Conservation (phyloP, 1,140 invertebrate genomes). For the Sitobion miscanthi region DNA sequence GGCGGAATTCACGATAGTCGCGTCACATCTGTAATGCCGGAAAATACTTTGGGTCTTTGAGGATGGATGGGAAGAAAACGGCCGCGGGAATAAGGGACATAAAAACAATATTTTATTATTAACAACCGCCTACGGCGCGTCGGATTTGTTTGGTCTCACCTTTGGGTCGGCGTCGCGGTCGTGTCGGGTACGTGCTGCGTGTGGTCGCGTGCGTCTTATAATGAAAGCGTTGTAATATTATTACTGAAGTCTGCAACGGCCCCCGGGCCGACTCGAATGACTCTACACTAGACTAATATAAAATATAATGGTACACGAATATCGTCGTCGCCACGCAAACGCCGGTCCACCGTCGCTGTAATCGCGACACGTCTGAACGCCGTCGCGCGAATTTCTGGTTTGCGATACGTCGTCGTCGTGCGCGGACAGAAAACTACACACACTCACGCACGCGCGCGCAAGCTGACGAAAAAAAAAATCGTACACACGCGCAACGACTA, state of each 20-base stretch:
- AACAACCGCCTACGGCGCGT: background rate
- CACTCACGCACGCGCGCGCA: background rate
- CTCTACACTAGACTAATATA: background rate
- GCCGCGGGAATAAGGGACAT: no score
- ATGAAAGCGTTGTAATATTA: background rate
- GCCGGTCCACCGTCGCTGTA: no score
- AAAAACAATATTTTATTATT: background rate
- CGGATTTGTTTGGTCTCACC: constrained; percentile 4
- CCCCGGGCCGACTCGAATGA: no score
- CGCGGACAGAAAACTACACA: background rate
- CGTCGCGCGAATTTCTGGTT: background rate
- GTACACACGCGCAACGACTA: background rate
- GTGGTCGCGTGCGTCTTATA: background rate
- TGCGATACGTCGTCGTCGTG: background rate
- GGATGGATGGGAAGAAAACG: background rate
- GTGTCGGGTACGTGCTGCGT: background rate
- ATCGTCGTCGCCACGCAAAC: background rate
- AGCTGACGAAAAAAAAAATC: background rate
- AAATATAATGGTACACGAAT: background rate
- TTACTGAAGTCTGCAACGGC: background rate
- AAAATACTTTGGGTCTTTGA: background rate
- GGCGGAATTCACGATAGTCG: background rate
- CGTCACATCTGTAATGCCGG: no score
- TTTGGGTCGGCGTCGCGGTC: background rate
- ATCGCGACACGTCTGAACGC: background rate